These are phyloP conservation scores for Ecliptopera silaceata DNA, from an alignment of 2,888 invertebrate species.

Conservation along the genomic window DNA sequence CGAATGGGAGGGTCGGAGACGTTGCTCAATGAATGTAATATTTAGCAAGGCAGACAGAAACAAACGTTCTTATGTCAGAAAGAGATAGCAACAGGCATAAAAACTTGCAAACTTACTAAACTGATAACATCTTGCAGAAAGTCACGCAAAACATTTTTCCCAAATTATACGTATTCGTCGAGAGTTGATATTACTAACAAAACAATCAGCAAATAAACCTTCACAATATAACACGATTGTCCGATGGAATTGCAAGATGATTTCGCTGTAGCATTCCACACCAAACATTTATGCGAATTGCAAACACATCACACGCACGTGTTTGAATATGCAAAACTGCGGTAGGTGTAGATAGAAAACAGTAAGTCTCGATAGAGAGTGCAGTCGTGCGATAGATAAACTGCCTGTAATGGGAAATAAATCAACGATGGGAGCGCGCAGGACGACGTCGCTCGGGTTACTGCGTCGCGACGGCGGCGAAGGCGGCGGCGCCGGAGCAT, in stretches of 20 bases:
- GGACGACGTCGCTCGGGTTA: slow-evolving; percentile 77
- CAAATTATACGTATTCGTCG: slow-evolving; percentile 4
- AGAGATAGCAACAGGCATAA: slow-evolving; percentile 45
- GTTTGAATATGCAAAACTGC: slow-evolving; percentile 30
- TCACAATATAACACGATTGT: slow-evolving; percentile 30
- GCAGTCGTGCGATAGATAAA: slow-evolving; percentile 55
- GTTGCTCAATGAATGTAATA: slow-evolving; percentile 56
- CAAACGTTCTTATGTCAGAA: slow-evolving; percentile 40
- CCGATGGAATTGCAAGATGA: slow-evolving; percentile 24
- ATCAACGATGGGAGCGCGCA: slow-evolving; percentile 70
- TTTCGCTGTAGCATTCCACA: slow-evolving; percentile 34
- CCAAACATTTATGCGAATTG: slow-evolving; percentile 34
- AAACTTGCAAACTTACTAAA: slow-evolving; percentile 47
- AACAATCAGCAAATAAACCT: slow-evolving; percentile 7
- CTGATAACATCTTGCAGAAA: slow-evolving; percentile 41
- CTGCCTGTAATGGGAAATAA: slow-evolving; percentile 43
- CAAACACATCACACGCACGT: slow-evolving; percentile 36
- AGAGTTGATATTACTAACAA: slow-evolving; percentile 9
- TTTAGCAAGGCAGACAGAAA: slow-evolving; percentile 46
- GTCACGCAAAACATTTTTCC: slow-evolving; percentile 34
- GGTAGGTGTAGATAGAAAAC: slow-evolving; percentile 25
- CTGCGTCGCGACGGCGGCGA: slow-evolving; percentile 73
- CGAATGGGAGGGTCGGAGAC: slow-evolving; percentile 41
- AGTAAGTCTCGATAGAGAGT: slow-evolving; percentile 40
- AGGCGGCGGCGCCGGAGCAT: slow-evolving; percentile 78